Base-by-base conservation (phyloP, 2,113 vertebrate genomes). In the Corythornis cristatus region DNA sequence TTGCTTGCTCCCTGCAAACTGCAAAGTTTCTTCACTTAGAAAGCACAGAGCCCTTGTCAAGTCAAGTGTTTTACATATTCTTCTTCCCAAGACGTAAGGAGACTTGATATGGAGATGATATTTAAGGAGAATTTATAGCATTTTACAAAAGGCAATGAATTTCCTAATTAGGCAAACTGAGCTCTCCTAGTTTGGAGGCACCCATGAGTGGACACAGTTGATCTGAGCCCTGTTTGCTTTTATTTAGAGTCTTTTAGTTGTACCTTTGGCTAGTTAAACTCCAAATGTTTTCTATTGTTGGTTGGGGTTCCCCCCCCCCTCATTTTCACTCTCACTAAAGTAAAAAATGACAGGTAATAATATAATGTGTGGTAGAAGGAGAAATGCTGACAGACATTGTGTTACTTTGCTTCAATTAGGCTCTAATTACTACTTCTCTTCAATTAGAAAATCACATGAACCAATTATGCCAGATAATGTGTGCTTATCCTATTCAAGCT, bases 391-490 rank as follows among this genome's bases (percentile, higher is more conserved):
- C 96, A 96, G 93, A 97, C 90, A 94, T 89, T 96, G 94, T 96
- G 93, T 96, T 97, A 96, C 96, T 97, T 96, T 83, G 86, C 91
- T 97, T 96, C 96, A 97, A 97, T 97, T 97, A 96, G 93, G 91
- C 96, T 97, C 96, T 97, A 97, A 97, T 97, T 97, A 96, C 93
- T 96, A 96, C 88, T 97, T 96, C 97, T 96, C 93, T 95, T 97
- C 97, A 97, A 97, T 97, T 97, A 97, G 95, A 97, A 97, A 97
- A 97, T 97, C 96, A 96, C 96, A 97, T 96, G 97, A 96, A 96
- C 91, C 96, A 96, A 97, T 97, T 97, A 97, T 94, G 90, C 79
- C 88, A 96, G 96, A 97, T 97, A 97, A 97, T 96, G 92, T 96
- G 96, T 96, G 97, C 97, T 96, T 97, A 96, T 97, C 96, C 96